Evolutionary conservation across 2,113 vertebrate species (phyloP).

Genomic region (Nipponia nippon): DNA sequence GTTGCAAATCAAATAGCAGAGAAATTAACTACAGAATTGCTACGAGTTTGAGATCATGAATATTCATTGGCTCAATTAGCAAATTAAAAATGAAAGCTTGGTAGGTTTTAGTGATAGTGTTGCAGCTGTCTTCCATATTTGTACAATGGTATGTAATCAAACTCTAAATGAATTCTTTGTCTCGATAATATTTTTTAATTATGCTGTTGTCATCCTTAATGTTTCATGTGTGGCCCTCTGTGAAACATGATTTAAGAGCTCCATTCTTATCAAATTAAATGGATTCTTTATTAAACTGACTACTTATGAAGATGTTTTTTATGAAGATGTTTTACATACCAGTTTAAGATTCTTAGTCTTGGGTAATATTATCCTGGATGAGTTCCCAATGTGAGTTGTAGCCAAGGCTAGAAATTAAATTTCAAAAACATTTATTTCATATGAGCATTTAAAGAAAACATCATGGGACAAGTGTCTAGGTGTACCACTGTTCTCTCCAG

Average conservation of each 20-base stretch:
- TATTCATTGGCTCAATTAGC: not conserved
- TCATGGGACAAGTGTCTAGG: not conserved
- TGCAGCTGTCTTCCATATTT: conserved; percentile 15
- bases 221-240: not conserved
- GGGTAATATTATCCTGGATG: not conserved
- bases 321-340: not conserved
- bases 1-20: not conserved
- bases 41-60: not conserved
- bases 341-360: not conserved
- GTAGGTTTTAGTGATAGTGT: not conserved
- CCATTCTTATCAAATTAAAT: not conserved
- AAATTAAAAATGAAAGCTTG: not conserved
- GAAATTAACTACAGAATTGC: not conserved
- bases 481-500: not conserved
- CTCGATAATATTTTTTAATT: not conserved
- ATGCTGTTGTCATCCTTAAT: not conserved
- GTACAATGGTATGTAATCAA: not conserved
- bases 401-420: not conserved
- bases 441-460: not conserved
- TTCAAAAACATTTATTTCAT: not conserved
- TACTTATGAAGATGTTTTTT: not conserved
- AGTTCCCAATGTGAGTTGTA: not conserved
- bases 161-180: conserved; percentile 6
- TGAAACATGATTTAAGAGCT: not conserved
- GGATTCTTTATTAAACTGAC: not conserved